Conservation (phyloP, 2,797 vertebrate genomes). For the Ptychobarbus kaznakovi region DNA sequence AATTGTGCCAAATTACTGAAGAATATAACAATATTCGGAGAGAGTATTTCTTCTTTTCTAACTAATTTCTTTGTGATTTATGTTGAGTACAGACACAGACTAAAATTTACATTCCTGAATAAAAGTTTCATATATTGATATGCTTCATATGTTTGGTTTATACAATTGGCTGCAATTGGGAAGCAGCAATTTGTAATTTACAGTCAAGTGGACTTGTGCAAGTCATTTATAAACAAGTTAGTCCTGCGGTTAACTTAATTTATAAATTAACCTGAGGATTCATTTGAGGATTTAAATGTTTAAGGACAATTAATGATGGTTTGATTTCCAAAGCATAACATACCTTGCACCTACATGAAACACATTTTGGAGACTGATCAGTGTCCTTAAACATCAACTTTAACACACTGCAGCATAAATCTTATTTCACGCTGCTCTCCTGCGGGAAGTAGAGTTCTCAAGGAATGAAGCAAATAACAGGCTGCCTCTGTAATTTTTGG, state of each 20-base stretch:
- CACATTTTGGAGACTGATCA: not conserved
- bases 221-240: not conserved
- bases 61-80: not conserved
- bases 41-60: not conserved
- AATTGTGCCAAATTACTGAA: not conserved
- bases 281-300: not conserved
- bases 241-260: not conserved
- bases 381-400: conserved; percentile 10
- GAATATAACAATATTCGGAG: not conserved
- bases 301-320: not conserved
- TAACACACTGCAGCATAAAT: conserved; percentile 24
- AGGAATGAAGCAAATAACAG: conserved; percentile 36
- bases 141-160: not conserved
- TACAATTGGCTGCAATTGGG: not conserved
- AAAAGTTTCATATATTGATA: not conserved
- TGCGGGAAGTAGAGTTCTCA: conserved; percentile 8
- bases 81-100: not conserved
- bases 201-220: not conserved
- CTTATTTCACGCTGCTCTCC: conserved; percentile 35
- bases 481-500: conserved; percentile 43
- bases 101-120: not conserved
- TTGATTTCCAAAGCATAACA: not conserved
- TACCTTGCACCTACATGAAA: not conserved
- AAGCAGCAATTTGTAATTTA: not conserved
- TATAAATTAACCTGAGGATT: no score